Percentiles rank a stretch among this genome's conserved stretches.
Conservation (phyloP, 2,797 vertebrate species). For the Allobates femoralis region DNA sequence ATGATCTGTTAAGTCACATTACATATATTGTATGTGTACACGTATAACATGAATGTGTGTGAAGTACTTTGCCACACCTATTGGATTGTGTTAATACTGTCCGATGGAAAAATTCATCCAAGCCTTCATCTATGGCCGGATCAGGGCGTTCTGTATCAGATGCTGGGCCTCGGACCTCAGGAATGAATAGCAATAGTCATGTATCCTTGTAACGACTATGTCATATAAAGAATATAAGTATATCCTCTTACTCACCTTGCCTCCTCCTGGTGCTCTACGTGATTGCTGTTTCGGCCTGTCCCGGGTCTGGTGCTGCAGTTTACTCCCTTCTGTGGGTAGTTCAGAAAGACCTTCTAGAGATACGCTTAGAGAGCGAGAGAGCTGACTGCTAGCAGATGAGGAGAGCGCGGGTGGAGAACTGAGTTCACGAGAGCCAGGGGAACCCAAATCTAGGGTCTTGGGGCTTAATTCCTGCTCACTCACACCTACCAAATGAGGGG, state of each 20-base stretch:
- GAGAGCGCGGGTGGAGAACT: conserved; percentile 68
- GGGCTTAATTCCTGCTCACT: conserved; percentile 72
- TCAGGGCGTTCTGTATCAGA: conserved; percentile 78
- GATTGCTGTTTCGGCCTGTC: conserved; percentile 81
- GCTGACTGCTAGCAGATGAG: conserved; percentile 76
- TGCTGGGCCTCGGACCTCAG: conserved; percentile 66
- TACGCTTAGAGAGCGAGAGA: conserved; percentile 77
- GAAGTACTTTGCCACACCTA: conserved; percentile 65
- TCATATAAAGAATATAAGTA: neutral
- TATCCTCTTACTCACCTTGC: conserved; percentile 66
- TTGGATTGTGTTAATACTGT: conserved; percentile 85
- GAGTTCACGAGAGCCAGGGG: conserved; percentile 70
- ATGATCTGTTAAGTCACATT: neutral
- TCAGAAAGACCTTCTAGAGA: conserved; percentile 88
- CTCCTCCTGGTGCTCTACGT: conserved; percentile 80
- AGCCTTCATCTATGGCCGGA: conserved; percentile 84
- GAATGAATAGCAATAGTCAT: conserved; percentile 1
- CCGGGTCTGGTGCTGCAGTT: conserved; percentile 86
- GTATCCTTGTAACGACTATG: neutral
- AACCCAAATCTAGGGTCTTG: conserved; percentile 68
- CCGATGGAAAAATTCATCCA: conserved; percentile 91
- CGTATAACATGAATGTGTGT: neutral
- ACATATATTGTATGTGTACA: neutral
- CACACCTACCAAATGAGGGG: conserved; percentile 68
- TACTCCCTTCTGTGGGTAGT: conserved; percentile 88